Evolutionary conservation across 2,888 invertebrate species (phyloP).

Genomic region (Pachliopta kotzebuea): DNA sequence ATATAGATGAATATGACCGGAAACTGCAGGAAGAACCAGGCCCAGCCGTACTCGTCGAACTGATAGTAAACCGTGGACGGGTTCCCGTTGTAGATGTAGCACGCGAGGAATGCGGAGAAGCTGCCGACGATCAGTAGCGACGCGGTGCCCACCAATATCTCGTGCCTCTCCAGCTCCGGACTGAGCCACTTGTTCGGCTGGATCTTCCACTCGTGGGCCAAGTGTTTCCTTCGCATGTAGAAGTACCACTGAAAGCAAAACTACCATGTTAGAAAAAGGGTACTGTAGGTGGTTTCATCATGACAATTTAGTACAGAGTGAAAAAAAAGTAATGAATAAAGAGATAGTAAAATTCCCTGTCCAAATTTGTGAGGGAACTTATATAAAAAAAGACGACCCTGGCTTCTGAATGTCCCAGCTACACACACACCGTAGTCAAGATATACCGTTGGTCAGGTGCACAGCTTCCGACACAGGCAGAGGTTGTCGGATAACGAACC

Average conservation of each 20-base stretch:
- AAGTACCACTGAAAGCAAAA: conserved; percentile 83
- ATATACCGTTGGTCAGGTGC: too few relatives aligned
- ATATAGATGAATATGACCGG: conserved; percentile 82
- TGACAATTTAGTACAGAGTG: too few relatives aligned
- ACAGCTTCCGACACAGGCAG: too few relatives aligned
- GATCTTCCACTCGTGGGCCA: conserved; percentile 86
- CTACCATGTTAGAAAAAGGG: too few relatives aligned
- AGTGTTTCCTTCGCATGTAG: conserved; percentile 82
- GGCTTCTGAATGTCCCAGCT: too few relatives aligned
- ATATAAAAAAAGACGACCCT: too few relatives aligned
- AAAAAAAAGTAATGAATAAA: too few relatives aligned
- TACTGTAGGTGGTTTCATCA: too few relatives aligned
- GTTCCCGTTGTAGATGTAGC: conserved; percentile 85
- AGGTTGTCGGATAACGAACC: too few relatives aligned
- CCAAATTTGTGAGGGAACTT: too few relatives aligned
- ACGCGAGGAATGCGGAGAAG: conserved; percentile 81
- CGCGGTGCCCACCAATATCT: conserved; percentile 82
- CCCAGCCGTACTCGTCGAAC: conserved; percentile 82
- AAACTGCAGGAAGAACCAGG: conserved; percentile 84
- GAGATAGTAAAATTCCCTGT: too few relatives aligned
- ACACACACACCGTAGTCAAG: too few relatives aligned
- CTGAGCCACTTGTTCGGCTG: conserved; percentile 85
- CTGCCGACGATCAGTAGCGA: conserved; percentile 79
- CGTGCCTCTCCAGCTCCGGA: conserved; percentile 84
- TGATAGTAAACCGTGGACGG: conserved; percentile 83